A percentile compares a stretch with the other conserved stretches of the same genome.
Conservation (phyloP, 2,888 invertebrate species). For the Leptopilina myrica region DNA sequence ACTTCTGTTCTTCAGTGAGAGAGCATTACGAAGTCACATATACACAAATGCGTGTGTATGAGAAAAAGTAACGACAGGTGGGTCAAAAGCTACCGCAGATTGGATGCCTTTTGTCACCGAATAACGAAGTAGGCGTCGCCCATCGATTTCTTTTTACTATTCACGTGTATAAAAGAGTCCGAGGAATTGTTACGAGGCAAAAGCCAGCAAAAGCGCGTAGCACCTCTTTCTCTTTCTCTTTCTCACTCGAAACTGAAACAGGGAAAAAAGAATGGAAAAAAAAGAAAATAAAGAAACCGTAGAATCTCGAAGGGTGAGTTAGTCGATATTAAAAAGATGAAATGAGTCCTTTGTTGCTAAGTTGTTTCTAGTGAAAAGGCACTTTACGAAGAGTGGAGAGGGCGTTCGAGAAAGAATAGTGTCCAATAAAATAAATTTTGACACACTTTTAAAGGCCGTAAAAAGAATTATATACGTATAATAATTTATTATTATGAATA, state of each 20-base stretch:
- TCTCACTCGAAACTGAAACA: constrained; percentile 29
- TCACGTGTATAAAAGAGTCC: constrained; percentile 53
- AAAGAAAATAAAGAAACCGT: constrained; percentile 47
- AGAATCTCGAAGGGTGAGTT: constrained; percentile 30
- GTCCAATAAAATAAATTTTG: constrained; percentile 4
- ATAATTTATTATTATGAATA: not conserved
- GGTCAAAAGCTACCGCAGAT: constrained; percentile 54
- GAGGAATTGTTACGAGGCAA: constrained; percentile 47
- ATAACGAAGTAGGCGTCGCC: constrained; percentile 63
- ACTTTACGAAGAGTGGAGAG: not conserved
- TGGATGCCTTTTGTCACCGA: constrained; percentile 63
- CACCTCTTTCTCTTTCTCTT: not conserved
- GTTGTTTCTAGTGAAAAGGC: not conserved
- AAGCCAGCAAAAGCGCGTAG: constrained; percentile 12
- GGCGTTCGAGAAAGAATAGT: not conserved
- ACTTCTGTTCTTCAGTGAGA: constrained; percentile 53
- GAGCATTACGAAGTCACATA: constrained; percentile 59
- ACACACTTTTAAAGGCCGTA: constrained; percentile 12
- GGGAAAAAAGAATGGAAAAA: constrained; percentile 39
- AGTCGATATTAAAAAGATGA: constrained; percentile 27
- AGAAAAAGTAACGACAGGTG: constrained; percentile 50
- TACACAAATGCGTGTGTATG: constrained; percentile 46
- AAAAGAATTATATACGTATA: not conserved
- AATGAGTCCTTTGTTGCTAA: constrained; percentile 26
- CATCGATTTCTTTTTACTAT: constrained; percentile 47